phyloP scores from a whole-genome alignment of 2,113 vertebrate species.

The Willisornis vidua region DNA sequence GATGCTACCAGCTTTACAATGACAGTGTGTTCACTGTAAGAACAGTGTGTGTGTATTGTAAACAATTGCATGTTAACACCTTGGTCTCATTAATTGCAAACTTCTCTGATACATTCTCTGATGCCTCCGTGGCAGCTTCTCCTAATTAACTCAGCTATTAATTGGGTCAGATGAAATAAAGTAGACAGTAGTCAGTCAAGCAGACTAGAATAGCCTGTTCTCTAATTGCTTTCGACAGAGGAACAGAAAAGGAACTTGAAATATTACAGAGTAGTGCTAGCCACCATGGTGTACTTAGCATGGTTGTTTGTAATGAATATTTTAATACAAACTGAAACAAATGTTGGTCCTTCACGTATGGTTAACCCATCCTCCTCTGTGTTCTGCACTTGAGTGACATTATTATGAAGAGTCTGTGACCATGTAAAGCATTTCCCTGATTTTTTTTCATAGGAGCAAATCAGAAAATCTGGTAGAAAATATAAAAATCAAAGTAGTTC shows the following conservation, averaged over 20 bases:
- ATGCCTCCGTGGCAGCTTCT: not conserved
- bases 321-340: not conserved
- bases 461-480: not conserved
- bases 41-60: not conserved
- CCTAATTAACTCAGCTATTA: slow-evolving; percentile 40
- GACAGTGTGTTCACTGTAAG: not conserved
- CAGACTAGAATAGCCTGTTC: slow-evolving; percentile 36
- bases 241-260: not conserved
- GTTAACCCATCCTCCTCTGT: not conserved
- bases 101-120: not conserved
- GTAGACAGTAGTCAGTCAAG: slow-evolving; percentile 59
- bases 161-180: slow-evolving; percentile 54
- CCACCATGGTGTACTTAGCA: not conserved
- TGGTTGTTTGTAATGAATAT: not conserved
- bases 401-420: not conserved
- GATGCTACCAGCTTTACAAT: not conserved
- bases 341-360: not conserved
- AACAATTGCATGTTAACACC: not conserved
- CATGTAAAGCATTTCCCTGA: not conserved
- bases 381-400: not conserved
- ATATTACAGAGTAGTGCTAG: not conserved
- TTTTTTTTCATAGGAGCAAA: not conserved
- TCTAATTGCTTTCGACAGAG: slow-evolving; percentile 38
- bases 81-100: not conserved
- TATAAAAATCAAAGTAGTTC: not conserved